Evolutionary conservation across 2,888 invertebrate genomes (phyloP).

Genomic region (Ichneumoninae sp.): DNA sequence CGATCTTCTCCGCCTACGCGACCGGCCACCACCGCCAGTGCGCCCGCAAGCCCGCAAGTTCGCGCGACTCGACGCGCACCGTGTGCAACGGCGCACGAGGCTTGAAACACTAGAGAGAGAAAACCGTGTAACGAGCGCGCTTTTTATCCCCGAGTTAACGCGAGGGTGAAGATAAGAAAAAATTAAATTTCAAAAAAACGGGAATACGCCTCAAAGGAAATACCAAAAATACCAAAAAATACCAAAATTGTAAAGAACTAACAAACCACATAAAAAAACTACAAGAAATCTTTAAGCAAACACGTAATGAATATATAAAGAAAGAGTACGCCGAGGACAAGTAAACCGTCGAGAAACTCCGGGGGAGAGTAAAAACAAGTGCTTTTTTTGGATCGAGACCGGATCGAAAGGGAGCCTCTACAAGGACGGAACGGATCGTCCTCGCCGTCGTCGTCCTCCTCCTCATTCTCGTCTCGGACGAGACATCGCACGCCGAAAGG

Average conservation of each 20-base stretch:
- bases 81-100: constrained; percentile 71
- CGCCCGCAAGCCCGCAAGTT: constrained; percentile 84
- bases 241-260: constrained; percentile 23
- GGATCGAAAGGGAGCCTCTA: constrained; percentile 43
- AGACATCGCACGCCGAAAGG: constrained; percentile 57
- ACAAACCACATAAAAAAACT: constrained; percentile 22
- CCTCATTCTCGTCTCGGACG: constrained; percentile 68
- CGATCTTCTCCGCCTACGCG: constrained; percentile 83
- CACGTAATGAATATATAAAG: constrained; percentile 11
- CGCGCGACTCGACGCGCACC: constrained; percentile 78
- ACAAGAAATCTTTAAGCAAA: constrained; percentile 14
- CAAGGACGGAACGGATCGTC: constrained; percentile 60
- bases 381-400: constrained; percentile 54
- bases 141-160: constrained; percentile 62
- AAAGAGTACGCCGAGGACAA: constrained; percentile 16
- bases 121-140: constrained; percentile 53
- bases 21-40: constrained; percentile 83
- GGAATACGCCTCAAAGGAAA: constrained; percentile 35
- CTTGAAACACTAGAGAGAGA: constrained; percentile 60
- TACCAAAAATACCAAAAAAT: constrained; percentile 16
- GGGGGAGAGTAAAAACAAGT: constrained; percentile 40
- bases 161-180: constrained; percentile 49
- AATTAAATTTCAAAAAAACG: constrained; percentile 11
- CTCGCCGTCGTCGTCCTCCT: constrained; percentile 72
- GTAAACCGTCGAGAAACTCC: constrained; percentile 13